Evolutionary conservation across 53 echinoderm and acorn worm species (phyloP).

Genomic region (Henricia sp.): DNA sequence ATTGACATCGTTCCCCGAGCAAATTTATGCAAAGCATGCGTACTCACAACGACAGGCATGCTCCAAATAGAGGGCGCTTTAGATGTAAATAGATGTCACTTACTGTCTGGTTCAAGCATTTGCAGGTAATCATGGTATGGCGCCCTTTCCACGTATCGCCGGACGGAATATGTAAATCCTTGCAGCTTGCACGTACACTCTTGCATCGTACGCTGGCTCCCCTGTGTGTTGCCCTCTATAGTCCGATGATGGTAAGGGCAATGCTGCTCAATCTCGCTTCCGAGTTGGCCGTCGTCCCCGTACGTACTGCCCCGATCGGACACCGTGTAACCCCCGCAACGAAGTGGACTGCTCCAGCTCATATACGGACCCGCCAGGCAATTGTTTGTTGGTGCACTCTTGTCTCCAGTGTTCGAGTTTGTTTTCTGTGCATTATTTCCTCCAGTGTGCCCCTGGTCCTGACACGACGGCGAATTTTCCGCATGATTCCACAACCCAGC

Average conservation of each 20-base stretch:
- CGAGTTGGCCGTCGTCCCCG: conserved; percentile 55
- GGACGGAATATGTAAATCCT: conserved; percentile 88
- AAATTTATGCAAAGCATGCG: too few species aligned
- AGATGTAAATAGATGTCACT: conserved; percentile 9
- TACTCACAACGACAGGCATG: too few species aligned
- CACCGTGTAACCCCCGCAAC: conserved; percentile 49
- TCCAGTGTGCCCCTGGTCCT: conserved; percentile 31
- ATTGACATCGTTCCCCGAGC: too few species aligned
- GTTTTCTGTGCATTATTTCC: conserved; percentile 29
- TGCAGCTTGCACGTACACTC: conserved; percentile 96
- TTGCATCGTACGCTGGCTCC: conserved; percentile 81
- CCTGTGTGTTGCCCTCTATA: conserved; percentile 68
- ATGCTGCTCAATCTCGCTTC: conserved; percentile 86
- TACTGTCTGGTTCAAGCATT: conserved; percentile 80
- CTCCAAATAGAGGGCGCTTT: too few species aligned
- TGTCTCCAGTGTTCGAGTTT: conserved; percentile 23
- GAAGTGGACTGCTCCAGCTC: conserved; percentile 51
- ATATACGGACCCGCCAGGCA: conserved; percentile 55
- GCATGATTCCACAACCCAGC: conserved; percentile 7
- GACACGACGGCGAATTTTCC: not conserved
- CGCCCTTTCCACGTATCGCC: conserved; percentile 80
- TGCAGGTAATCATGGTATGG: conserved; percentile 56
- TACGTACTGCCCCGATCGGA: conserved; percentile 42
- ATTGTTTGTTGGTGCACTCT: conserved; percentile 19
- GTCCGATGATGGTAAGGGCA: conserved; percentile 88